Base-by-base conservation (phyloP, 2,888 invertebrate genomes). In the Rhodophaea formosa region DNA sequence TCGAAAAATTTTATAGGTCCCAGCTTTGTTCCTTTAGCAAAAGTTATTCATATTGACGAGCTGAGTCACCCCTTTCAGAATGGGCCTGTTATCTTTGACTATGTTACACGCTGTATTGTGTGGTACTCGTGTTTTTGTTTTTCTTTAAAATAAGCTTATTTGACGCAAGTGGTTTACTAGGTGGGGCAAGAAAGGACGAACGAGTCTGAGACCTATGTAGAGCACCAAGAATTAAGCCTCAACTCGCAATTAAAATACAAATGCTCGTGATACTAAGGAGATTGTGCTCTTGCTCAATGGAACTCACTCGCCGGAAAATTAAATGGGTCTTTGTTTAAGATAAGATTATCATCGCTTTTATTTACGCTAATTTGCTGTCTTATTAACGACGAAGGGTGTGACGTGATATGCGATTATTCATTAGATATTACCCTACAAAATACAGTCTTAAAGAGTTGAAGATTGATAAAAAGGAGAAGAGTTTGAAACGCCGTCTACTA, bases 221-320 rank as follows among this genome's bases (percentile, higher is more conserved):
- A 5, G 39, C 39, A 39, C 39, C 12, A 39, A 39, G 12, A 39
- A 39, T 12, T 62, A 63, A 68, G 69, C 63, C 61, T 65, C 59
- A 67, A 67, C 68, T 59, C 61, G 64, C 73, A 77, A 79, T 79
- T 80, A 79, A 79, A 73, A 72, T 63, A 64, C 64, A 71, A 71
- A 62, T 63, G 64, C 65, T 65, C 63, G 63, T 61, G 66, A 72
- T 72, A 67, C 61, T 68, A 64, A 67, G 61, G 62, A 71, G 75
- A 74, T 75, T 76, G 73, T 70, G 54, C 59, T 49, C 32, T 78
- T 77, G 66, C 72, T 70, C 65, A 79, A 80, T 61, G 56, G 55
- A 66, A 68, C 66, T 61, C 71, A 72, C 68, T 57, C 60, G 60
- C 65, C 69, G 80, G 74, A 68, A 76, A 74, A 74, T 70, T 70